Evolutionary conservation across 1,140 invertebrate species (phyloP).

Genomic region (Lasioglossum albipes): DNA sequence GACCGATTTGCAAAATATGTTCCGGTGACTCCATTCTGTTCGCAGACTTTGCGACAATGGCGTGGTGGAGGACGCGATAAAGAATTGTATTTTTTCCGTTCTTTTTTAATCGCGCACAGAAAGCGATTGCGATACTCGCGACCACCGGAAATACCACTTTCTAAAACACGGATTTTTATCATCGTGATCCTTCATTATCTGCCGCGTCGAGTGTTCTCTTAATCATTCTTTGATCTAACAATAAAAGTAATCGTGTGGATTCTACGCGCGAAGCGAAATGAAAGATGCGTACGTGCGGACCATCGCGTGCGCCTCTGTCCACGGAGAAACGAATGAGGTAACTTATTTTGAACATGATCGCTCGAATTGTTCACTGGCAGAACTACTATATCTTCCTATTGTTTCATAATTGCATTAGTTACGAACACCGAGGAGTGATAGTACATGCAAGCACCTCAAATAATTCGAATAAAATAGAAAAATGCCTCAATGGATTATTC

Average conservation of each 20-base stretch:
- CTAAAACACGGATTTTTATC: neutral
- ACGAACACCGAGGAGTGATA: too few relatives aligned
- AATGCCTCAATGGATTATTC: neutral
- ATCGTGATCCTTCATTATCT: neutral
- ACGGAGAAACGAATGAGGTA: neutral
- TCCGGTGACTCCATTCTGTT: neutral
- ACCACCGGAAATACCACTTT: neutral
- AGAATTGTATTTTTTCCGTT: neutral
- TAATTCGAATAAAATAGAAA: too few relatives aligned
- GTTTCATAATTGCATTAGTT: neutral
- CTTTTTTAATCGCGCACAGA: too few relatives aligned
- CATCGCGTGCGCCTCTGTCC: neutral
- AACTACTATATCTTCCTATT: too few relatives aligned
- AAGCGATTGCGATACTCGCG: too few relatives aligned
- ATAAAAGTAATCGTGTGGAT: neutral
- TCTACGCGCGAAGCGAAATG: neutral
- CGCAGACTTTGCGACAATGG: neutral
- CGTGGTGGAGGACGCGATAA: neutral
- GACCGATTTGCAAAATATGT: slow-evolving; percentile 5
- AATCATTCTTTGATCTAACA: neutral
- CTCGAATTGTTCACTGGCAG: too few relatives aligned
- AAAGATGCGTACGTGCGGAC: neutral
- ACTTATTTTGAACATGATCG: neutral
- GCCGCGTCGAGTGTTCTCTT: neutral
- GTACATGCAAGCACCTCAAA: too few relatives aligned